Evolutionary conservation across 2,888 invertebrate species (phyloP).

Genomic region (Pachliopta kotzebuea): DNA sequence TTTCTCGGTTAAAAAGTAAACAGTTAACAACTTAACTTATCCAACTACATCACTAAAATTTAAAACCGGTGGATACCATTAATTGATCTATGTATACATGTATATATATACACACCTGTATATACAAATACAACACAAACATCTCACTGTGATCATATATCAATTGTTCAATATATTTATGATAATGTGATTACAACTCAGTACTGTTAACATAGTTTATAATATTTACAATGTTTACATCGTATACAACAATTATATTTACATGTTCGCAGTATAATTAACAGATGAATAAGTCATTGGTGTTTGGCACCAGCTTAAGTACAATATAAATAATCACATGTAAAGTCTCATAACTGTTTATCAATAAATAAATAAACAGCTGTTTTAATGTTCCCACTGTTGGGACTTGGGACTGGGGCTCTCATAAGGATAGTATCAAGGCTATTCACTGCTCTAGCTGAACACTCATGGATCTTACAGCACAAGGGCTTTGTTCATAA

Average conservation of each 20-base stretch:
- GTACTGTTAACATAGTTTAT: background rate
- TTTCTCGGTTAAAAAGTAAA: too few relatives aligned
- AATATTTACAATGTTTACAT: constrained; percentile 2
- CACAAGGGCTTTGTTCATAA: too few relatives aligned
- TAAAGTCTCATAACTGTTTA: too few relatives aligned
- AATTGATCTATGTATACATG: constrained; percentile 10
- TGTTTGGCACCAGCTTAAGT: constrained; percentile 15
- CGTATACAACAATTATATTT: background rate
- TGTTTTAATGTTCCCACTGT: too few relatives aligned
- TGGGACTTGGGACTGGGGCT: too few relatives aligned
- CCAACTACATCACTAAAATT: too few relatives aligned
- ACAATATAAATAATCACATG: background rate
- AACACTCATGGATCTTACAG: too few relatives aligned
- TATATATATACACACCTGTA: background rate
- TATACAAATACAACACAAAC: constrained; percentile 3
- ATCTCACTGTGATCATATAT: constrained; percentile 8
- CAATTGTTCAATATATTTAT: constrained; percentile 18
- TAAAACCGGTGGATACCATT: constrained; percentile 19
- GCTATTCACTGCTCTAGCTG: too few relatives aligned
- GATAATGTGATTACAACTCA: constrained; percentile 1
- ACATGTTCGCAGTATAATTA: background rate
- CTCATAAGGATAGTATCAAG: too few relatives aligned
- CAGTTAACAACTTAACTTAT: too few relatives aligned
- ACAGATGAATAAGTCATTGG: constrained; percentile 1
- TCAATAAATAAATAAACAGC: too few relatives aligned